phyloP scores from a whole-genome alignment of 2,888 invertebrate genomes.

The Melanostoma mellinum region DNA sequence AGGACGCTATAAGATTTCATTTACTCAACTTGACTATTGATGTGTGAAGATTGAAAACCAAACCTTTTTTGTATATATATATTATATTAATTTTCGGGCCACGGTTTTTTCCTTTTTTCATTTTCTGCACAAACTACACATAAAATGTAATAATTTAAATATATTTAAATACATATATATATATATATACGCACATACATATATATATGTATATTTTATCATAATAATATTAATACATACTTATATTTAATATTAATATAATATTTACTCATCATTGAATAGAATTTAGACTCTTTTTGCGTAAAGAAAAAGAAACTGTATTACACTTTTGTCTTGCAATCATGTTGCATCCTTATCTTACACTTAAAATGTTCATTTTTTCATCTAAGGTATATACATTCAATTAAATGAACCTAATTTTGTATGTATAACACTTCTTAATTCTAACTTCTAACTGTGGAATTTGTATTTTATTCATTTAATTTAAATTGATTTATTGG shows the following conservation, averaged over 20 bases:
- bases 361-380: slow-evolving; percentile 40
- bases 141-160: slow-evolving; percentile 59
- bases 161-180: background rate
- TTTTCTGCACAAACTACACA: slow-evolving; percentile 68
- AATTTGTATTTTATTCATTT: slow-evolving; percentile 26
- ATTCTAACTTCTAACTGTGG: slow-evolving; percentile 16
- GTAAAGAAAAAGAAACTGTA: slow-evolving; percentile 24
- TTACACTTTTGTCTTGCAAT: background rate
- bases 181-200: background rate
- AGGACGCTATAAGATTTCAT: no score
- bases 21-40: no score
- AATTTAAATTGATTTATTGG: background rate
- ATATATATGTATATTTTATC: slow-evolving; percentile 28
- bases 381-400: slow-evolving; percentile 27
- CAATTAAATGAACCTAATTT: slow-evolving; percentile 27
- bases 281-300: slow-evolving; percentile 40
- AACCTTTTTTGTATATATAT: slow-evolving; percentile 40
- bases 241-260: slow-evolving; percentile 71
- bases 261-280: slow-evolving; percentile 59
- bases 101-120: slow-evolving; percentile 35
- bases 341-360: slow-evolving; percentile 24
- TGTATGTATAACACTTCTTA: slow-evolving; percentile 24
- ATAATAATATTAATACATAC: slow-evolving; percentile 65
- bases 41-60: background rate
- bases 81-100: slow-evolving; percentile 66